Base-by-base conservation (phyloP, 2,113 vertebrate species). In the Murina feae region DNA sequence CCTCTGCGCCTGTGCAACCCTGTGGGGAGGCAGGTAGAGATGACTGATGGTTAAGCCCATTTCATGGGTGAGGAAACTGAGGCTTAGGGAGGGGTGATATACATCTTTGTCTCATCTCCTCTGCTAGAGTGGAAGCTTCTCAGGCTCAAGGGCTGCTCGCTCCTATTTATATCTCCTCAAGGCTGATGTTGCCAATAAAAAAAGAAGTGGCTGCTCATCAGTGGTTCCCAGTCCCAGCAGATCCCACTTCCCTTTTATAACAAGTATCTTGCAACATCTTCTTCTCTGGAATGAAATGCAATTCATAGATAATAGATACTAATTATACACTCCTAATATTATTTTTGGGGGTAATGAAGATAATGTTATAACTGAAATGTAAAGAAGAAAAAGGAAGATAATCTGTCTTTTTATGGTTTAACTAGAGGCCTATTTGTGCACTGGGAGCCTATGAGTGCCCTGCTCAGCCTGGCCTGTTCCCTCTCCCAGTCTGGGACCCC, bases 301-400 rank as follows among this genome's bases (percentile, higher is more conserved):
- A 42, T 76, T 66, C 60, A 66, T 51, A 76, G 71, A 13, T 35
- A 79, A 68, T 35, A 42, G 39, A 71, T 55, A 58, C 49, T 78
- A 44, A 21, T 58, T 86, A 83, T 37, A 87, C 4, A 21, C 37
- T 75, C 32, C 30, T 51, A 65, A 55, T 75, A 85, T 58, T 66
- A 16, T 12, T 58, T 25, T 58, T 58, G 12, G 21, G 4, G n/a
- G 9, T 11, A 20, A 30, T 35, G 37, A 95, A 82, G 35, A 69
- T 72, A 92, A 68, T 78, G 37, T 44, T 32, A 55, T 92, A 55
- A 90, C 49, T 90, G 53, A 90, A 88, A 95, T 32, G 6, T 80
- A 51, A 84, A 90, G 39, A 81, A 96, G 69, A 51, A 30, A 86
- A 79, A 87, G 69, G 28, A 49, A 91, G 47, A 25, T 60, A 44